Conservation (phyloP, 2,888 invertebrate genomes). For the Vanessa cardui region DNA sequence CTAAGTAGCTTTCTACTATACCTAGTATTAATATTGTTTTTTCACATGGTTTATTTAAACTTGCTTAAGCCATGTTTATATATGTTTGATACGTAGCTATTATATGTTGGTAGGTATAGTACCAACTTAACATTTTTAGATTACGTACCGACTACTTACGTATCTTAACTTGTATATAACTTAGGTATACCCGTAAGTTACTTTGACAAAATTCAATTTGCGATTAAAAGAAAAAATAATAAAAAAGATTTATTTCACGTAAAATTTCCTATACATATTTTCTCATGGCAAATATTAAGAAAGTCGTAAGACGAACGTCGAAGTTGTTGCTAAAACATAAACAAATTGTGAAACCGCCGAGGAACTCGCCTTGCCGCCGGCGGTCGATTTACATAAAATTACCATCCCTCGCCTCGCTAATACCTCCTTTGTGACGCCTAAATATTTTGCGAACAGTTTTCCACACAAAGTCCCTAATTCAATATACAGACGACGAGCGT, state of each 20-base stretch:
- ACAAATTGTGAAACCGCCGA: constrained; percentile 62
- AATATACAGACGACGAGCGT: constrained; percentile 59
- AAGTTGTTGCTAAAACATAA: constrained; percentile 65
- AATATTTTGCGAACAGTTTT: constrained; percentile 82
- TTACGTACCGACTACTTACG: too few species aligned
- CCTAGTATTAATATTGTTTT: too few species aligned
- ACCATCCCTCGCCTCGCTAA: constrained; percentile 54
- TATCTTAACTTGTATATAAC: too few species aligned
- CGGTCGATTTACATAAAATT: constrained; percentile 71
- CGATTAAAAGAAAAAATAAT: background rate
- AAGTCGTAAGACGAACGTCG: constrained; percentile 29
- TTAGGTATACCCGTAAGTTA: too few species aligned
- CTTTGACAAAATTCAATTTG: too few species aligned
- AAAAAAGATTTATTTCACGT: constrained; percentile 17
- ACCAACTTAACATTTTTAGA: too few species aligned
- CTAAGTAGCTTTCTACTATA: too few species aligned
- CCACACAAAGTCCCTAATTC: constrained; percentile 79
- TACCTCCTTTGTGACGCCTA: constrained; percentile 78
- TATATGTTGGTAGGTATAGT: too few species aligned
- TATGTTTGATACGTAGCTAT: too few species aligned
- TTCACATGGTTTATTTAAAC: too few species aligned
- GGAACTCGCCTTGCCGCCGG: constrained; percentile 46
- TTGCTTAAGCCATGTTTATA: too few species aligned
- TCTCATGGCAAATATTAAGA: constrained; percentile 20
- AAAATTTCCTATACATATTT: constrained; percentile 7